Evolutionary conservation across 2,888 invertebrate genomes (phyloP), one percentile per base, ranked within the genome.

Genomic region (Pseudanteris insignis): DNA sequence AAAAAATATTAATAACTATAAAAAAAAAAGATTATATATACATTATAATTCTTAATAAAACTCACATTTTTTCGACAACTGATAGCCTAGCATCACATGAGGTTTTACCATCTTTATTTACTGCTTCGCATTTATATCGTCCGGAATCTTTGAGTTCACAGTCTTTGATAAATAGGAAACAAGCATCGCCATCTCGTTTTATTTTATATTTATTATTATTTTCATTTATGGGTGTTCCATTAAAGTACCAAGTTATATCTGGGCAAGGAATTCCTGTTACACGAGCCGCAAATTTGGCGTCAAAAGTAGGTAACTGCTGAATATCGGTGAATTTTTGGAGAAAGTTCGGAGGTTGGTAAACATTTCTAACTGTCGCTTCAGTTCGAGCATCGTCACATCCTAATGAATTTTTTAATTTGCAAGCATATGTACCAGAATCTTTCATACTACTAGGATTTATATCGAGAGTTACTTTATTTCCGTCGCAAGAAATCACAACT

Each of bases 201-300:
- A 93, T 83, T 63, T 85, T 85, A 77, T 90, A 92, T 76, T 92
- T 93, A 40, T 88, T 86, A 1, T 85, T 82, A 1, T 85, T 82
- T 0, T 81, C 79, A 32, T 81, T 73, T 10, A 96, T 84, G 0
- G 87, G 88, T 50, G 86, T 83, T 4, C 91, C 92, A 79, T 94
- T 88, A 81, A 89, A 91, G 81, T 87, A 91, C 96, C 96, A 97
- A 0, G 86, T 83, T 11, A 96, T 85, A 6, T 92, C 91, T 0
- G 96, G 96, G 32, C 86, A 83, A 0, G 94, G 94, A 2, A 92
- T 85, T 5, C 94, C 94, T 40, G 84, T 86, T 0, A 94, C 88
- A 1, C 91, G 87, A 0, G 90, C 92, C 0, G 89, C 86, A 80
- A 94, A 90, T 72, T 92, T 93, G 1, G 89, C 91, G 78, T 92